Conservation (phyloP, 2,888 invertebrate species). For the Mayetiola destructor region DNA sequence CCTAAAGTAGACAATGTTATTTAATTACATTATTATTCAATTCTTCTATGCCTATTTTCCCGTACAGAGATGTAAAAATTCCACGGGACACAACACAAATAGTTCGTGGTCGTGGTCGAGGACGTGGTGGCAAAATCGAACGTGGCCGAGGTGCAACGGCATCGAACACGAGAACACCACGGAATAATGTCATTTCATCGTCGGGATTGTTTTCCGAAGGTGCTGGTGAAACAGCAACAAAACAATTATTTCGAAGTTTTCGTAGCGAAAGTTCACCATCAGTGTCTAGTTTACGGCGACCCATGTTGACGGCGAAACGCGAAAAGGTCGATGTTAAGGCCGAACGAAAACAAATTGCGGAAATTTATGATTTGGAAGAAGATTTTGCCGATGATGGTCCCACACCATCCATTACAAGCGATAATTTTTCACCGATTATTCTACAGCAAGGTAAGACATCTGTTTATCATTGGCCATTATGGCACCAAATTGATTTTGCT, state of each 20-base stretch:
- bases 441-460: slow-evolving; percentile 27
- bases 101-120: slow-evolving; percentile 24
- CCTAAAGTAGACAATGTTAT: neutral
- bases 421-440: slow-evolving; percentile 28
- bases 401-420: slow-evolving; percentile 23
- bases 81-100: slow-evolving; percentile 28
- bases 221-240: slow-evolving; percentile 25
- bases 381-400: slow-evolving; percentile 25
- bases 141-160: slow-evolving; percentile 23
- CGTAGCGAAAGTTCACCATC: slow-evolving; percentile 24
- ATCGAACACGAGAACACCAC: neutral
- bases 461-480: neutral
- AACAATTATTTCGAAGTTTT: slow-evolving; percentile 13
- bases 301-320: slow-evolving; percentile 24
- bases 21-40: neutral
- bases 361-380: slow-evolving; percentile 28
- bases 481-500: neutral
- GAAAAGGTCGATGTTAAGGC: slow-evolving; percentile 26
- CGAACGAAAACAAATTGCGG: slow-evolving; percentile 25
- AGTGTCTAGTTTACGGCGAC: slow-evolving; percentile 20
- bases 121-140: slow-evolving; percentile 23
- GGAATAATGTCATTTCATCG: slow-evolving; percentile 30
- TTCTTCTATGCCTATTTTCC: neutral
- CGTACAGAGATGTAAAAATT: slow-evolving; percentile 31
- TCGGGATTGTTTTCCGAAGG: slow-evolving; percentile 34